A percentile compares a stretch with the other conserved stretches of the same genome.
Conservation (phyloP, 30 jellyfish, hydroid and myxozoan species). For the Hydra vulgaris region DNA sequence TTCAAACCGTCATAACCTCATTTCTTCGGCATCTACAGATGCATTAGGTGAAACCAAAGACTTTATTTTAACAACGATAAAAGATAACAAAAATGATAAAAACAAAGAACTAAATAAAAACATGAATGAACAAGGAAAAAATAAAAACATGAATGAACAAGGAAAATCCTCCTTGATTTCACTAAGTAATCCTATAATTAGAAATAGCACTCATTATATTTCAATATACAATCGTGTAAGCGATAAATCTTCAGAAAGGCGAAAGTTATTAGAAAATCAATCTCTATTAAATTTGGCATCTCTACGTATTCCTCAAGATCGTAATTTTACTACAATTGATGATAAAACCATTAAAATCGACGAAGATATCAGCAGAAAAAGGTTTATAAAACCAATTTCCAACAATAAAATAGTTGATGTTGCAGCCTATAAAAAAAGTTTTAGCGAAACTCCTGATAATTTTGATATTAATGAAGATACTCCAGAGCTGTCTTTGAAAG, state of each 20-base stretch:
- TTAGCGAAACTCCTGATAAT: constrained; percentile 11
- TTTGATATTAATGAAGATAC: background rate
- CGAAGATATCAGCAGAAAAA: background rate
- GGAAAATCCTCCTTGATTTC: background rate
- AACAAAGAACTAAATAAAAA: background rate
- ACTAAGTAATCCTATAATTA: too few relatives aligned
- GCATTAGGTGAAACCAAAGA: background rate
- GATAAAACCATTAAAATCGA: background rate
- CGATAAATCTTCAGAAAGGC: background rate
- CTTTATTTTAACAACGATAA: background rate
- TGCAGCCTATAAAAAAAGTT: constrained; percentile 15
- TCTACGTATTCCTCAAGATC: background rate
- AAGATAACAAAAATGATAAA: background rate
- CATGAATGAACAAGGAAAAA: background rate
- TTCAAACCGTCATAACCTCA: background rate
- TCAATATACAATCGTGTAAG: background rate
- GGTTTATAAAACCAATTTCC: constrained; percentile 10
- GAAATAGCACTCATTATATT: too few relatives aligned
- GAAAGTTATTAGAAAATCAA: background rate
- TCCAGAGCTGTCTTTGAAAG: background rate
- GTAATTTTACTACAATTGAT: background rate
- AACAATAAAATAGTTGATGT: constrained; percentile 2
- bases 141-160: background rate
- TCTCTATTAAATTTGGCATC: background rate
- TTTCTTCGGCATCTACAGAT: background rate